Evolutionary conservation across 2,797 vertebrate genomes (phyloP).

Genomic region (Sandelia bainsii): DNA sequence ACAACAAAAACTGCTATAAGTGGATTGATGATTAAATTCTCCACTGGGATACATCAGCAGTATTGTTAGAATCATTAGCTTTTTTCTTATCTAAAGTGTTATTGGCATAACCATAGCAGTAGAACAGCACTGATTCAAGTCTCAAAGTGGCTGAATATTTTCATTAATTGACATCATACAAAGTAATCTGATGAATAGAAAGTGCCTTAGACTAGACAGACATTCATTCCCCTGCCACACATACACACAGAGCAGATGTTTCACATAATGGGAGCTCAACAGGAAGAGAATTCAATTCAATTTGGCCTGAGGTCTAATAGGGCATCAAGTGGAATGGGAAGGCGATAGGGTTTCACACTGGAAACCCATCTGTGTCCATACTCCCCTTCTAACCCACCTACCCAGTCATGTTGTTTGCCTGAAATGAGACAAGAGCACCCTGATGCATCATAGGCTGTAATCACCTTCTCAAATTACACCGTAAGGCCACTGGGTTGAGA

Average conservation of each 20-base stretch:
- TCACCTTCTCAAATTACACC: constrained; percentile 60
- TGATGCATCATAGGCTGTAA: constrained; percentile 62
- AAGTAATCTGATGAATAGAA: constrained; percentile 67
- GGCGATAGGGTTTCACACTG: constrained; percentile 78
- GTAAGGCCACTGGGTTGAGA: constrained; percentile 25
- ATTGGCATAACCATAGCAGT: constrained; percentile 33
- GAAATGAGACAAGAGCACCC: constrained; percentile 60
- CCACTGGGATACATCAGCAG: constrained; percentile 13
- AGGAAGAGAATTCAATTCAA: constrained; percentile 79
- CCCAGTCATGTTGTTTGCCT: constrained; percentile 50
- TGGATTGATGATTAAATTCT: constrained; percentile 30
- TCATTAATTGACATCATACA: constrained; percentile 71
- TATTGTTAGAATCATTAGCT: neutral
- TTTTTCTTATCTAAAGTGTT: constrained; percentile 18
- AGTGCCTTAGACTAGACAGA: constrained; percentile 53
- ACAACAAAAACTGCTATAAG: constrained; percentile 13
- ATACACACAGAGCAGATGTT: constrained; percentile 77
- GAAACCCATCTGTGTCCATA: constrained; percentile 78
- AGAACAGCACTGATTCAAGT: constrained; percentile 23
- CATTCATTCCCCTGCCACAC: constrained; percentile 43
- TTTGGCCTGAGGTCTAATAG: constrained; percentile 81
- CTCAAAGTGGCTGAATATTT: constrained; percentile 56
- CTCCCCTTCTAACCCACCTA: constrained; percentile 52
- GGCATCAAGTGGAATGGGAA: constrained; percentile 68
- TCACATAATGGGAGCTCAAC: constrained; percentile 77